Evolutionary conservation across 2,888 invertebrate genomes (phyloP), one percentile per base, ranked within the genome.

Genomic region (Synergus laeviventris): DNA sequence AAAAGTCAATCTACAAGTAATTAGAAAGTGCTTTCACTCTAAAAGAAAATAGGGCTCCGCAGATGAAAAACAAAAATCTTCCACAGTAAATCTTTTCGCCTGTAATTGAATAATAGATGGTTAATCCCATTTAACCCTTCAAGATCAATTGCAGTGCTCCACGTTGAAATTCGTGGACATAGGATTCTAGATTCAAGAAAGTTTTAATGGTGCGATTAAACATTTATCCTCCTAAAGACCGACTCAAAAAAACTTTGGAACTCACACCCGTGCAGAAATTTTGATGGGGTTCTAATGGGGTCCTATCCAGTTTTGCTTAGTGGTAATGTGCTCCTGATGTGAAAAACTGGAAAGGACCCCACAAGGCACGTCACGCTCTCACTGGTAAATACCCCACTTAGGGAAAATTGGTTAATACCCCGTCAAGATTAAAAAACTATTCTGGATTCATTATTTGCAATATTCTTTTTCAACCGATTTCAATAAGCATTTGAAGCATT

Each of bases 21-120:
- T 70, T 45, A n/a, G 70, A 70, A 70, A 70, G 70, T 70, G 49
- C 70, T 70, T 70, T 70, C 70, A 9, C 49, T 42, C 9, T 8
- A 9, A 64, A 42, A 66, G 31, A 70, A 45, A 42, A 14, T 24
- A 16, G 24, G 24, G 21, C 42, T 66, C 24, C 14, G 21, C 42
- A 49, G 49, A 12, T 45, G 45, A 66, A 66, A 31, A 21, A 21
- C 11, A 12, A 56, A 42, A 38, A 39, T n/a, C 39, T 49, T 49
- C 49, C n/a, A 31, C 31, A 66, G 24, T n/a, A 70, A 21, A 70
- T 49, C 31, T 31, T 24, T 70, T 70, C 31, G 21, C 16, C 24
- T 66, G 21, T 39, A 39, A 39, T 64, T 64, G 64, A 64, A 42
- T 42, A 64, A n/a, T 0, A 21, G 21, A 24, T 21, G 21, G 3